phyloP scores from a whole-genome alignment of 2,888 invertebrate genomes.

The Chalcis sispes region DNA sequence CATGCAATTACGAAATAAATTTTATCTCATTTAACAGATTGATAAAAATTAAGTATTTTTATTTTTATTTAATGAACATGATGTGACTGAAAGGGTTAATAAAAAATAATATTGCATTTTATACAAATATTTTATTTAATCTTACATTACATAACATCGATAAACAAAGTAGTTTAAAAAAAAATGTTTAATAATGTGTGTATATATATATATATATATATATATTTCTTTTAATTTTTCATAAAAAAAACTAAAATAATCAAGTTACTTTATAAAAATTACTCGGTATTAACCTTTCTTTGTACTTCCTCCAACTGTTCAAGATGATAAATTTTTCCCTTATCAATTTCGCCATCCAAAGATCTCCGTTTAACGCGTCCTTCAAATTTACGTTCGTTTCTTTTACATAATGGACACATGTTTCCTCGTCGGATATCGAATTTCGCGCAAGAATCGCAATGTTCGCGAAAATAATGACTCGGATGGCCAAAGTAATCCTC shows the following conservation, averaged over 20 bases:
- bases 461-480: conserved; percentile 13
- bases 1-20: not conserved
- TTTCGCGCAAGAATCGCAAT: conserved; percentile 36
- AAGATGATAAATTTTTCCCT: conserved; percentile 31
- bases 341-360: not conserved
- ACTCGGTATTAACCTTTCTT: conserved; percentile 39
- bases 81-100: conserved; percentile 52
- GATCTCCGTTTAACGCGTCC: conserved; percentile 20
- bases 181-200: not conserved
- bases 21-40: conserved; percentile 11
- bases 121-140: conserved; percentile 35
- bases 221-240: no score
- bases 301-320: not conserved
- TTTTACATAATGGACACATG: conserved; percentile 43
- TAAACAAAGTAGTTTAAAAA: not conserved
- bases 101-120: conserved; percentile 1
- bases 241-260: conserved; percentile 6
- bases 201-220: no score
- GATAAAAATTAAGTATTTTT: not conserved
- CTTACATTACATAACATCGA: conserved; percentile 28
- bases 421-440: conserved; percentile 20
- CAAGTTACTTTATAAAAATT: not conserved
- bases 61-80: conserved; percentile 7
- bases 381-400: not conserved
- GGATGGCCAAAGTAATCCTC: conserved; percentile 33